Percentiles rank a stretch among this genome's conserved stretches.
These are phyloP conservation scores for Tricholaema leucomelas DNA, from an alignment of 2,113 vertebrate genomes.

Conservation along the genomic window DNA sequence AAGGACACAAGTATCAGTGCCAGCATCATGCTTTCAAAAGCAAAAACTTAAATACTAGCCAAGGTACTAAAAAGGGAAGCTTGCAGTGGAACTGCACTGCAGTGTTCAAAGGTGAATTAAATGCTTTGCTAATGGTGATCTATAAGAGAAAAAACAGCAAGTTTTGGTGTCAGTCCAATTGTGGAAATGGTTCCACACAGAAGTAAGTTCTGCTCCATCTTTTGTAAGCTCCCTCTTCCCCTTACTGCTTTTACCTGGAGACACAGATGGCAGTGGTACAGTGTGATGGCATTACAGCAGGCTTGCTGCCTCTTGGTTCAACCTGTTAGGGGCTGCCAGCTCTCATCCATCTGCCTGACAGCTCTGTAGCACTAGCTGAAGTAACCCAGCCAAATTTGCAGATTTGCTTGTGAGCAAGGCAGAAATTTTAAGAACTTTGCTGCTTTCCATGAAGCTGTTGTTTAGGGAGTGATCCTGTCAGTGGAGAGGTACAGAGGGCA, in stretches of 20 bases:
- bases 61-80: not conserved
- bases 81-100: not conserved
- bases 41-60: not conserved
- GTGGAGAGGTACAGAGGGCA: not conserved
- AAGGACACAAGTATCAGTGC: not conserved
- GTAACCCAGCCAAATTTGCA: not conserved
- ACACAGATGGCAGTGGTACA: not conserved
- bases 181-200: not conserved
- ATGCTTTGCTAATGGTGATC: not conserved
- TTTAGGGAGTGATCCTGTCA: not conserved
- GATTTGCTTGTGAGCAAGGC: not conserved
- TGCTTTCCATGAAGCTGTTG: not conserved
- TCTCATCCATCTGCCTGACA: not conserved
- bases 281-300: not conserved
- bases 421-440: not conserved
- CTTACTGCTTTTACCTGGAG: not conserved
- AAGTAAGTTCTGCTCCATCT: not conserved
- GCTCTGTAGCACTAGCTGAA: not conserved
- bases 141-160: not conserved
- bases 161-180: not conserved
- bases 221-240: not conserved
- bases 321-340: not conserved
- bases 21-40: not conserved
- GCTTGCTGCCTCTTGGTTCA: not conserved
- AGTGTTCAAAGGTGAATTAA: not conserved